Evolutionary conservation across 2,888 invertebrate genomes (phyloP), one percentile per base, ranked within the genome.

Genomic region (Scaptomyza cyrtandrae): DNA sequence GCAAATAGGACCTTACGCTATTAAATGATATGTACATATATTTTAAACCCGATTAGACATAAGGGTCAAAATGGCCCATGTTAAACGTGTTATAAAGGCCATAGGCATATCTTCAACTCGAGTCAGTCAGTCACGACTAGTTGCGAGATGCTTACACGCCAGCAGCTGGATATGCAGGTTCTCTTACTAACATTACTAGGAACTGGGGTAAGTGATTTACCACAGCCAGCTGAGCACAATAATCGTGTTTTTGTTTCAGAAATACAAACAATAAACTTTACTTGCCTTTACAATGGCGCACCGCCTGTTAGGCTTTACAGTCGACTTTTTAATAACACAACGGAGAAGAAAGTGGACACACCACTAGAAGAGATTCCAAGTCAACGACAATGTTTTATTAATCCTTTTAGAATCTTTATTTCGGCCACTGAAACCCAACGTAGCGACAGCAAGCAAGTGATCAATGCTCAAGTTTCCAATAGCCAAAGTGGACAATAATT

Each of bases 221-320:
- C 48, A 3, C 27, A 49, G 10, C 39, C 59, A 27, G 54, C 59
- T 19, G 59, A 39, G 31, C 19, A 11, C 1, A 16, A 16, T 16
- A 60, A 56, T 37, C 24, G 50, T 9, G 19, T 19, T 19, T 4
- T 55, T 6, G 57, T 57, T 1, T 7, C 61, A 16, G 69, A 71
- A 11, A 4, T 61, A 24, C 70, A 69, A 1, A 49, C 29, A 6
- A 41, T 68, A 6, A 71, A 69, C 33, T 62, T 71, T 9, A 71
- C 70, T 0, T 3, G 58, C 2, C 11, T 70, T 1, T 68, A 70
- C 9, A 69, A 61, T 31, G 69, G 49, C 16, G 39, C 53, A 35
- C 69, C 69, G 24, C 39, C 52, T 1, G 52, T 54, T 16, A 37
- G 49, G 14, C 29, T 70, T 0, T 70, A 70, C 3, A 54, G 44